Conservation (phyloP, 2,113 vertebrate species). For the Ivindomyrus marchei region DNA sequence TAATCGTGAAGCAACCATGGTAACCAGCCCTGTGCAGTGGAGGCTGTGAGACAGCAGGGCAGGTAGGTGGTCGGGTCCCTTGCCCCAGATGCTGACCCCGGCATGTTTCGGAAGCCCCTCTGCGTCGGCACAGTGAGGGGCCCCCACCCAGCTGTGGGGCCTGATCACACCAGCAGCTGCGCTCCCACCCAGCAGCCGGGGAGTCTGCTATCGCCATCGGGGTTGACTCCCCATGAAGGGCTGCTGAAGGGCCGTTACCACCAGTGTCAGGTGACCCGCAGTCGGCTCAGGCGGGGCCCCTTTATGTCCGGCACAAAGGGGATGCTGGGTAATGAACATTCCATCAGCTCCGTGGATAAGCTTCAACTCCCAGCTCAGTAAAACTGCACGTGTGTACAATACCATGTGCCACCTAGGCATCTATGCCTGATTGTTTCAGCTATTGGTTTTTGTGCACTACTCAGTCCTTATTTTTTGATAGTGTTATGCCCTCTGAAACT, state of each 20-base stretch:
- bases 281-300: background rate
- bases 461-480: background rate
- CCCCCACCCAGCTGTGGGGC: slow-evolving; percentile 24
- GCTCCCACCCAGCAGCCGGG: slow-evolving; percentile 7
- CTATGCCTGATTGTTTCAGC: background rate
- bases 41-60: background rate
- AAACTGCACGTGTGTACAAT: background rate
- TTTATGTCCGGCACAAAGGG: background rate
- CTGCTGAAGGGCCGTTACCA: slow-evolving; percentile 45
- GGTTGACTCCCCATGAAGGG: slow-evolving; percentile 9
- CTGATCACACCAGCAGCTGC: slow-evolving; percentile 63
- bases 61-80: background rate
- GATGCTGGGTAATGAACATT: slow-evolving; percentile 23
- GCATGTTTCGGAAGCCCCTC: slow-evolving; percentile 4
- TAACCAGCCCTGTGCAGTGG: background rate
- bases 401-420: background rate
- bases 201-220: slow-evolving; percentile 38
- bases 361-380: background rate
- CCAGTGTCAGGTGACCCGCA: slow-evolving; percentile 44
- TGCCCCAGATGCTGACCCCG: background rate
- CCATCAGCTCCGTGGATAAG: slow-evolving; percentile 1
- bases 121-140: background rate
- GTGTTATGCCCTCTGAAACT: background rate
- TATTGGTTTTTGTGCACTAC: background rate
- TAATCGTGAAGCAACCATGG: background rate